Base-by-base conservation (phyloP, 1,140 invertebrate genomes). In the Pseudomyrmex dendroicus region DNA sequence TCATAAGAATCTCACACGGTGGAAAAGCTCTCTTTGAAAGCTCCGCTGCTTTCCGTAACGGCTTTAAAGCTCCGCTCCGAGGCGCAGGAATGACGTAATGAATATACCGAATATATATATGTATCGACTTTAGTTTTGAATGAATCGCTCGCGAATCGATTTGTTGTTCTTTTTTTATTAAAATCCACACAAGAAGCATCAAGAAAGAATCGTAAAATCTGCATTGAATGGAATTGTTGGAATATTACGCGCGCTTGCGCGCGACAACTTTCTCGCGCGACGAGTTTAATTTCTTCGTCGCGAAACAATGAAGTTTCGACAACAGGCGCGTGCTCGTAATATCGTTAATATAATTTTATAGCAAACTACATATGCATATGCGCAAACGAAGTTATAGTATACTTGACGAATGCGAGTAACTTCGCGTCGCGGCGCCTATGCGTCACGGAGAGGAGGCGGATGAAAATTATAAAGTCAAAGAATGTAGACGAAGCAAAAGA, bases 1-100 rank as follows among this genome's bases (percentile, higher is more conserved):
- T 85, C 63, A 82, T 85, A 77, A 85, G 84, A 82, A 82, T 73
- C 66, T 50, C 25, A 77, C 25, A 46, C 62, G 22, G 50, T 7
- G 62, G 64, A 63, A 63, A 73, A 82, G 77, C 74, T 84, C 22
- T 15, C 20, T 78, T 70, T 70, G 54, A 78, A 70, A 78, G 66
- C 64, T 70, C 44, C 44, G 22, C 54, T 80, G 15, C 61, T 72
- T 72, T 70, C 15, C 59, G 12, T 50, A 70, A 59, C 54, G n/a
- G 13, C 12, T 78, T 70, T 48, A 72, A 72, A 80, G 44, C 52
- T 12, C 17, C 46, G 44, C 52, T 12, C 25, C 46, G 17, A 22
- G 13, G 13, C 59, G n/a, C 59, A 67, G 2, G 68, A 57, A 70
- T 17, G n/a, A 44, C 35, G 44, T 78, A 68, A 72, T 35, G 13